Percentiles rank a stretch among this genome's conserved stretches.
Evolutionary conservation across 2,888 invertebrate species (phyloP).

Genomic region (Xestia sexstrigata): DNA sequence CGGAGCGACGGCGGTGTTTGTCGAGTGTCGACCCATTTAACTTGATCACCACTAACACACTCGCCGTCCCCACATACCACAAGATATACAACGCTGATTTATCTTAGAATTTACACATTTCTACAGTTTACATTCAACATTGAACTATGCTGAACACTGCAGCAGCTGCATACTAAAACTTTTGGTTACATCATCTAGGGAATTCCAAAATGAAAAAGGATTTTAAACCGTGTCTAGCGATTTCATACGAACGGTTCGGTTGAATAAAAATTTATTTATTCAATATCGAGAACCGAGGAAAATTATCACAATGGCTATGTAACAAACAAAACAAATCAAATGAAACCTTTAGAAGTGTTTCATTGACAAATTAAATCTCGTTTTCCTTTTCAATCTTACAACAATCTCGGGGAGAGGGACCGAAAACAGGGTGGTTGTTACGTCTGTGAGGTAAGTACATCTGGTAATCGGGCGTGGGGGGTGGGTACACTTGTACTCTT

Average conservation of each 20-base stretch:
- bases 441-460: conserved; percentile 71
- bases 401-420: conserved; percentile 67
- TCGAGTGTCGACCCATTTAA: conserved; percentile 84
- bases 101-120: conserved; percentile 43
- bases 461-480: conserved; percentile 70
- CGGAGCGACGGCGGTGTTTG: conserved; percentile 78
- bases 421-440: conserved; percentile 73
- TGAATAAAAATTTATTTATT: conserved; percentile 50
- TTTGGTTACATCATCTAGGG: conserved; percentile 34
- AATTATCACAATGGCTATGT: conserved; percentile 61
- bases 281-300: conserved; percentile 57
- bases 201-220: conserved; percentile 35
- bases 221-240: conserved; percentile 53
- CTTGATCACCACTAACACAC: conserved; percentile 75
- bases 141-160: conserved; percentile 17
- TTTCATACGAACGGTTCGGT: conserved; percentile 60
- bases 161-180: conserved; percentile 36
- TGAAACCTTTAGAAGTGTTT: conserved; percentile 67
- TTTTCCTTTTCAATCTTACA: conserved; percentile 72
- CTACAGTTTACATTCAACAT: conserved; percentile 34
- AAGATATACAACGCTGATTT: conserved; percentile 45
- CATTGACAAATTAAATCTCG: conserved; percentile 72
- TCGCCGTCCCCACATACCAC: conserved; percentile 50
- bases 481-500: conserved; percentile 73
- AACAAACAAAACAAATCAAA: conserved; percentile 69